A percentile compares a stretch with the other conserved stretches of the same genome.
These are phyloP conservation scores for Heliangelus exortis DNA, from an alignment of 2,797 vertebrate genomes.

Conservation along the genomic window DNA sequence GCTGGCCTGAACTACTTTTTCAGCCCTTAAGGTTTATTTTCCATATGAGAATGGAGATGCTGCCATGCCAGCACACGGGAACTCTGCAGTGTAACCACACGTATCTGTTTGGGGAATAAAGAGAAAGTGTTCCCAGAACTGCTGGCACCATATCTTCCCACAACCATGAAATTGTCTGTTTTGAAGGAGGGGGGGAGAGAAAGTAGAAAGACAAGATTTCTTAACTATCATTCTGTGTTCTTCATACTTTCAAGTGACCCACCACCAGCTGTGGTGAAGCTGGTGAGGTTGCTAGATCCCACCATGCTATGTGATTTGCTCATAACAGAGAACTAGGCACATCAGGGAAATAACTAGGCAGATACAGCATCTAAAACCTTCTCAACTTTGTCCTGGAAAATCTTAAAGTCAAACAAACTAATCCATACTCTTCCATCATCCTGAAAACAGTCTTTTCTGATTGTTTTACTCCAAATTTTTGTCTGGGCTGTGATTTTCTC, in stretches of 20 bases:
- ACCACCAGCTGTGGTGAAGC: background rate
- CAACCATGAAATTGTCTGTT: background rate
- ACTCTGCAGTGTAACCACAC: fast-evolving
- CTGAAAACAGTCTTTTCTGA: background rate
- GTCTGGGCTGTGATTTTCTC: background rate
- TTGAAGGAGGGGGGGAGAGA: background rate
- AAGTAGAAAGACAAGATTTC: background rate
- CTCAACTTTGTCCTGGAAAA: background rate
- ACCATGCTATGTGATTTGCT: background rate
- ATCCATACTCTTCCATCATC: background rate
- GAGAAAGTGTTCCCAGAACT: background rate
- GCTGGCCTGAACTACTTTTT: background rate
- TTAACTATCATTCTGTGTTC: background rate
- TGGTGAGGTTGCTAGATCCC: background rate
- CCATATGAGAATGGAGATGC: fast-evolving
- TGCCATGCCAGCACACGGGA: background rate
- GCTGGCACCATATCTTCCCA: background rate
- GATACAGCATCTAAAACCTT: background rate
- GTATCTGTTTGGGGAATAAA: background rate
- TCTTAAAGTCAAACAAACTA: background rate
- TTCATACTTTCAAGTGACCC: slow-evolving; percentile 33
- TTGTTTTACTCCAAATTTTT: background rate
- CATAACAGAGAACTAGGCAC: background rate
- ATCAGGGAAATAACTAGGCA: background rate
- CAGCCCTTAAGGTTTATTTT: background rate